Evolutionary conservation across 2,113 vertebrate genomes (phyloP), one percentile per base, ranked within the genome.

Genomic region (Anser cygnoides): DNA sequence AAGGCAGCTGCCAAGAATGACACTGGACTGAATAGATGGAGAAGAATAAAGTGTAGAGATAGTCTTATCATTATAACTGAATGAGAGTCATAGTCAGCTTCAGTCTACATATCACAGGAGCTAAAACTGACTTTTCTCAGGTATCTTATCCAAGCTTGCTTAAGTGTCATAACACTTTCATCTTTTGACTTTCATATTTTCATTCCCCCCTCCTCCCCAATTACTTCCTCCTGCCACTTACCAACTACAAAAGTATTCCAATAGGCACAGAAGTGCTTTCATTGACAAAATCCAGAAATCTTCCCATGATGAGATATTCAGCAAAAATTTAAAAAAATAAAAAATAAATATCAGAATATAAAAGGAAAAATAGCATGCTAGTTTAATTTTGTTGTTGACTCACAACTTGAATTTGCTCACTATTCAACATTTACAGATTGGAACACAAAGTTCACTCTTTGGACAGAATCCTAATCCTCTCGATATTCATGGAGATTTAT

Each of bases 91-190:
- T 75, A 96, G 92, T 93, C 95, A 89, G 81, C 65, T 93, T 96
- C 63, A 90, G 76, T 89, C 83, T 96, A 78, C 37, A n/a, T 66
- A 86, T 90, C 67, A 90, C 72, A 85, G 50, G 41, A 90, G 37
- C 31, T 90, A 90, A 95, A 95, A 90, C 50, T 92, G 68, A 90
- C 44, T 95, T 96, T 95, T 94, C 90, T 92, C 21, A 86, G 81
- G 70, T 67, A 94, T 92, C 95, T 95, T 74, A 92, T 95, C 82
- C 86, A 73, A 94, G 68, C 57, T 93, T 93, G 58, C 74, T 70
- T 84, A 96, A 94, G 75, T 92, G 90, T 95, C 87, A 94, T 59
- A 94, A 85, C 72, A 90, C 82, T 90, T 96, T 95, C n/a, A 86
- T 95, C 90, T 95, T 93, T 85, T 90, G 89, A 92, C 84, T 97